Evolutionary conservation across 2,888 invertebrate species (phyloP), one percentile per base, ranked within the genome.

Genomic region (Idaea straminata): DNA sequence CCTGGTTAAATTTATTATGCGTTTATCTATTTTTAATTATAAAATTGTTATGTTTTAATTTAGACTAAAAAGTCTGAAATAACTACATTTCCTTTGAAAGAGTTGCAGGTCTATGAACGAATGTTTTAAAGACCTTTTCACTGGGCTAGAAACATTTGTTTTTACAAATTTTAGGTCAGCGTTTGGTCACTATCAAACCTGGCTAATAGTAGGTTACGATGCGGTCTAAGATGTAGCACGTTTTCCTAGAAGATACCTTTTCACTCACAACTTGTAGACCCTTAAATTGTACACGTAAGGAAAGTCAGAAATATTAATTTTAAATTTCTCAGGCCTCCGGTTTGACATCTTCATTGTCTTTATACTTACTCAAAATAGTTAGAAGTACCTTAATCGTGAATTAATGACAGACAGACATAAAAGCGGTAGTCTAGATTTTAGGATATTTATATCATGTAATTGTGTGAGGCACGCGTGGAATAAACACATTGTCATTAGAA

Each of bases 321-420:
- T 25, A 1, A 25, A 47, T 47, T 5, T 10, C 0, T 15, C 58
- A 2, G 58, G 5, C 16, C 3, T 59, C 16, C 58, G 58, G 58
- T 16, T 6, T n/a, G 15, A 59, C 15, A 16, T 59, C 58, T 6
- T 16, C 16, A 15, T 16, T 15, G 15, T 6, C 15, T 34, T 2
- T 0, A 13, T 59, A 59, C 59, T 5, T 73, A 13, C 25, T 34
- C 10, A 13, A 61, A 62, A 62, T 62, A 66, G 69, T 66, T 74
- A 77, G 73, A 76, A 81, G 77, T 13, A 47, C 47, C 47, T 47
- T 87, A 88, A 88, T 88, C 84, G 86, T 78, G 74, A 84, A 87
- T 86, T 89, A 86, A 89, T 88, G 88, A 83, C 84, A 70, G 15
- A 59, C 59, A 59, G 25, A 68, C 63, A 59, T 15, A 59, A 47